A percentile compares a stretch with the other conserved stretches of the same genome.
Conservation (phyloP, 1,140 invertebrate genomes). For the Phortica variegata region DNA sequence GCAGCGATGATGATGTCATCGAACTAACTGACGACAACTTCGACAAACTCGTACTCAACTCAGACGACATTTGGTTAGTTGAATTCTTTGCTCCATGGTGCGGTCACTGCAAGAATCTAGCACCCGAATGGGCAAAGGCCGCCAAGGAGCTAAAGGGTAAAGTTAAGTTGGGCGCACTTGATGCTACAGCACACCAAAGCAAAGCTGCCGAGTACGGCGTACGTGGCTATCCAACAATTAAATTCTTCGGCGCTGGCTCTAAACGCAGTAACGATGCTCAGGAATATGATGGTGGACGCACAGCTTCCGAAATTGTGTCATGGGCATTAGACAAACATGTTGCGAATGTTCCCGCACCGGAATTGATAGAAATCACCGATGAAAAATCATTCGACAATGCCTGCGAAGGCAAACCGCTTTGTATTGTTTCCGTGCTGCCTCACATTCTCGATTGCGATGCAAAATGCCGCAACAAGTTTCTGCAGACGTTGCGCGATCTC, state of each 20-base stretch:
- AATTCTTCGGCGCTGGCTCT: conserved; percentile 84
- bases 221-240: conserved; percentile 96
- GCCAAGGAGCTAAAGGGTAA: conserved; percentile 93
- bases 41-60: conserved; percentile 83
- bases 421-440: conserved; percentile 91
- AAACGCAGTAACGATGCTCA: conserved; percentile 71
- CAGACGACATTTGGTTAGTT: conserved; percentile 92
- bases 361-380: conserved; percentile 73
- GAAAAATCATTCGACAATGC: conserved; percentile 69
- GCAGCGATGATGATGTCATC: conserved; percentile 73
- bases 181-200: conserved; percentile 87
- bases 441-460: conserved; percentile 97
- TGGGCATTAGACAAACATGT: conserved; percentile 86
- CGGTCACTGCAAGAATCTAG: conserved; percentile 94
- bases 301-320: conserved; percentile 83
- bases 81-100: conserved; percentile 98
- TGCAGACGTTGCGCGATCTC: conserved; percentile 72
- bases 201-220: conserved; percentile 79
- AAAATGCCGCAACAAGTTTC: conserved; percentile 87
- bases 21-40: conserved; percentile 95
- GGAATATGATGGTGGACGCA: conserved; percentile 90
- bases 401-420: conserved; percentile 86
- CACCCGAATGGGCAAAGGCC: conserved; percentile 92
- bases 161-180: conserved; percentile 92
- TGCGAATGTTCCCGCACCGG: conserved; percentile 86